These are phyloP conservation scores for Scotopteryx bipunctaria DNA, from an alignment of 2,888 invertebrate genomes.

Conservation along the genomic window DNA sequence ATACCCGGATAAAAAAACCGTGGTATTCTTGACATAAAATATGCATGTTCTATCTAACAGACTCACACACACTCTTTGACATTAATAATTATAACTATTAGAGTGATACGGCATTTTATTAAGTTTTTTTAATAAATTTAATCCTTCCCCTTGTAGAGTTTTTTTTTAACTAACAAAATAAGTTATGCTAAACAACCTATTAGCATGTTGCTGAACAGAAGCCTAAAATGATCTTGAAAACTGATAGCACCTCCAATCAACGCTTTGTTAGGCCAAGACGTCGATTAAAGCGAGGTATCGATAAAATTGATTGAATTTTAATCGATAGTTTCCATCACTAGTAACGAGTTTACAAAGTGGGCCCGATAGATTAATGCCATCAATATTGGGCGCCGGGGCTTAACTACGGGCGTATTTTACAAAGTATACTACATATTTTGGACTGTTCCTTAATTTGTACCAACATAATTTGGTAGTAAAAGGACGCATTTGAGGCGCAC, in stretches of 20 bases:
- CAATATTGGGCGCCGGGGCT: constrained; percentile 16
- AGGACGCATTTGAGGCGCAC: too few species aligned
- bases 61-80: too few species aligned
- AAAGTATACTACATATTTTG: background rate
- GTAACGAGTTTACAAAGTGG: constrained; percentile 23
- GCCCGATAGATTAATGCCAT: constrained; percentile 25
- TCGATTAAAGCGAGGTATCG: constrained; percentile 20
- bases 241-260: constrained; percentile 13
- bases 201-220: constrained; percentile 1
- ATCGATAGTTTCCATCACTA: constrained; percentile 26
- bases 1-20: too few species aligned
- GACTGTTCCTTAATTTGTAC: too few species aligned
- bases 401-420: background rate
- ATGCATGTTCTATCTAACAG: too few species aligned
- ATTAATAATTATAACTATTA: too few species aligned
- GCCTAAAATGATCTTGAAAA: background rate
- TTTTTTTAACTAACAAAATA: too few species aligned
- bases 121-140: too few species aligned
- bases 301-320: constrained; percentile 27
- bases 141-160: too few species aligned
- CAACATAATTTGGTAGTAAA: too few species aligned
- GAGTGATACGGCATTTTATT: too few species aligned
- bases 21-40: too few species aligned
- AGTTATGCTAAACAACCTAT: background rate
- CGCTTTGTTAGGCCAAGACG: constrained; percentile 18